Base-by-base conservation (phyloP, 2,888 invertebrate species). In the Hirtodrosophila histrioides region DNA sequence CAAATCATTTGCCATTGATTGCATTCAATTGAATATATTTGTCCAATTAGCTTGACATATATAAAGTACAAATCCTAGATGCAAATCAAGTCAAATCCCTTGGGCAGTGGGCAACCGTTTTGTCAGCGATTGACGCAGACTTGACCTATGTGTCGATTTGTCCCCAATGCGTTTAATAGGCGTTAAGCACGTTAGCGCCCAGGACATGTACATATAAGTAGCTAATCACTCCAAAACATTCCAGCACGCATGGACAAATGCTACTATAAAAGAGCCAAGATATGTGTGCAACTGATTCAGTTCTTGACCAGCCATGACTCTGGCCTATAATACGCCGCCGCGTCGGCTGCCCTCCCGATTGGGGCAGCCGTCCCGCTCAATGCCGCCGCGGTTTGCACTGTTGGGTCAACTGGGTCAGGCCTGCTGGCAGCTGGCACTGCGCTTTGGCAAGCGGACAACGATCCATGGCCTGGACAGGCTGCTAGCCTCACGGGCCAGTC, bases 381-480 rank as follows among this genome's bases (percentile, higher is more conserved):
- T 41, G 24, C 48, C 73, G 3, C 50, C 35, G 3, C 76, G 68
- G 11, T 49, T 70, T 44, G 50, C 27, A 0, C 7, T 51, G 10
- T 48, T 73, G 1, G 37, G 24, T 3, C 66, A 69, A 24, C 8
- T 85, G 41, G 60, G 53, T 0, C 39, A 51, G 12, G 57, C 78
- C 7, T 66, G 62, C 7, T 77, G 84, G 78, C 69, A 78, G 31
- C 56, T 91, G 62, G 79, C 88, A 0, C 10, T 78, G 3, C 74
- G 79, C 3, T 91, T 91, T 50, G 89, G 86, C 5, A 82, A 75
- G 3, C 81, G 89, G 2, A 90, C 90, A 0, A 89, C 91, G 1
- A 89, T 91, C 24, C 91, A 91, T 57, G 90, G 90, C 0, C 55
- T 91, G 45, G 89, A 87, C 55, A 78, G 89, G 8, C 60, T 91